Base-by-base conservation (phyloP, 2,113 vertebrate species). In the Psittacara wagleri region DNA sequence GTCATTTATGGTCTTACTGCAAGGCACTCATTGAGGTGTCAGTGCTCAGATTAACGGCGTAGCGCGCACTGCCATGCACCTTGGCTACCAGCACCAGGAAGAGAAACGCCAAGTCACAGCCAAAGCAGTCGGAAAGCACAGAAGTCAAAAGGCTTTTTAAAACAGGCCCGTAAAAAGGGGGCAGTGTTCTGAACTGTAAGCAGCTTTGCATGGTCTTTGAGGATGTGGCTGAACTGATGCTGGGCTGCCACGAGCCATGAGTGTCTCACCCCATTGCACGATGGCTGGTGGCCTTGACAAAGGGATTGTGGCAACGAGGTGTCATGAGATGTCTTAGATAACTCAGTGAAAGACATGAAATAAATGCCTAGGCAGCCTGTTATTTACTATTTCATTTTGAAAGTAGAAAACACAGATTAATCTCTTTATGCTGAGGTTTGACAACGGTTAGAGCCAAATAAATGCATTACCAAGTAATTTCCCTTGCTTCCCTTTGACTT, bases 201-300 rank as follows among this genome's bases (percentile, higher is more conserved):
- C 35, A 55, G 54, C 37, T 44, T 39, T n/a, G 23, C 11, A 4
- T 2, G 8, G 31, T 39, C 41, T 44, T 20, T 44, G 75, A 67
- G 74, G 41, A n/a, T 18, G 17, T 62, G 37, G 24, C 7, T 59
- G 67, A 22, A 13, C 0, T 18, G 61, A 19, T 5, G 52, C n/a
- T 54, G 39, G 20, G 62, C 27, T 23, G 7, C 48, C 4, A 2
- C 1, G 3, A 39, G 24, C 54, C 2, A 1, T 9, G 33, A 37
- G 18, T 4, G 33, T 19, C 14, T 14, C 69, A 49, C 33, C 14
- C 29, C 2, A 0, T 19, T 1, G 0, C 12, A 27, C 2, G 18
- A 20, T 3, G 28, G 29, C n/a, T 37, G 43, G 54, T 3, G 5
- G 77, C 64, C 90, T 68, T 1, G 0, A 14, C 24, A 72, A 33